Evolutionary conservation across 1,140 invertebrate species (phyloP), one percentile per base, ranked within the genome.

Genomic region (Halictus rubicundus): DNA sequence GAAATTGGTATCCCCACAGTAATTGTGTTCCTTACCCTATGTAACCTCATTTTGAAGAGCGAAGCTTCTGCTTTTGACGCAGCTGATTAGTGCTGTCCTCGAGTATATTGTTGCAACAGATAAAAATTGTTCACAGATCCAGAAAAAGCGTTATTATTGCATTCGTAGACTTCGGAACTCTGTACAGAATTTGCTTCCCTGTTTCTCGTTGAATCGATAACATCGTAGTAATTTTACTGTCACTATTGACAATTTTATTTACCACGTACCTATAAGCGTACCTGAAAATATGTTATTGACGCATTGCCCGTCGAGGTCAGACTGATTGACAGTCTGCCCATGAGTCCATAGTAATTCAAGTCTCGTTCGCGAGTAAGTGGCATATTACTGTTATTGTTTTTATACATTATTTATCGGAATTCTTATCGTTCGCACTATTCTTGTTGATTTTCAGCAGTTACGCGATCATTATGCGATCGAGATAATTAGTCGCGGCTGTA

Each of bases 201-300:
- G 54, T n/a, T 57, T 57, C 42, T 57, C n/a, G n/a, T 7, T 2
- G 54, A 6, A 57, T n/a, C n/a, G n/a, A 8, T 21, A 9, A n/a
- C 8, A 57, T 57, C 21, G 19, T 9, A 7, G 19, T 21, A 57
- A 32, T 61, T 16, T 19, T 19, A 8, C 60, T 32, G 27, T 32
- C 27, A 32, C 14, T 61, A 61, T 61, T 61, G 60, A 32, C 60
- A 27, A 61, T 32, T 32, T 19, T 32, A 32, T 61, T 61, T 61
- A 61, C 60, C 25, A 61, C 60, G 27, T 61, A 32, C 60, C 60
- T 32, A 6, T 32, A 61, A 61, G 7, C 27, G 27, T 61, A 61
- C 60, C 60, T 61, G 60, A 61, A 61, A 61, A 61, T 61, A 61
- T 32, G 60, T 61, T 61, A 32, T 61, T 32, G 60, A 32, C 60